Base-by-base conservation (phyloP, 1,140 invertebrate genomes). In the Drosophila bocqueti region DNA sequence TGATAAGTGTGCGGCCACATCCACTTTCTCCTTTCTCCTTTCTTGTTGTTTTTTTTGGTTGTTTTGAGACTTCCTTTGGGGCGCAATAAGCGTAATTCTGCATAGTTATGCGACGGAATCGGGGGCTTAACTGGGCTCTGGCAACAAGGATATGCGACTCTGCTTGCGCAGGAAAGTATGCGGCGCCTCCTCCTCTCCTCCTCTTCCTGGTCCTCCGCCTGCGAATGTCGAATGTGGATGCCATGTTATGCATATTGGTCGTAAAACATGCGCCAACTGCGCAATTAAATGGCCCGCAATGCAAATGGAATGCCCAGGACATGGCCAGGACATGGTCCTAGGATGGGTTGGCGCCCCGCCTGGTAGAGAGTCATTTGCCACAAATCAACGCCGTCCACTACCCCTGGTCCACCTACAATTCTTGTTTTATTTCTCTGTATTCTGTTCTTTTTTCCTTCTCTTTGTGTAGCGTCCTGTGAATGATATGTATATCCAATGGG, bases 261-360 rank as follows among this genome's bases (percentile, higher is more conserved):
- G 79, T 86, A 86, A 86, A 87, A 83, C 76, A 87, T 87, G 83
- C 63, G 59, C 62, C 79, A 86, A 83, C 81, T 87, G 79, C 76
- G 76, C 83, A 87, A 86, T 86, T 86, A 87, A 86, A 87, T 87
- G 79, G 65, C 65, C 64, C 74, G 73, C 74, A 76, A 76, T 76
- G 73, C 73, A 76, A 76, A 76, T 76, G 74, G 62, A 76, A 76
- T 76, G 74, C 40, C 69, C 47, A 58, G 73, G 71, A 76, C 71
- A 57, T 65, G 73, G 66, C 42, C 55, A 45, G 64, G 71, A 62
- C 46, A 55, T 71, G 50, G 43, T 34, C n/a, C 59, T 21, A 54
- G 43, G 24, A 10, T 47, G 43, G 36, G 66, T 16, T 8, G 8
- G 2, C 15, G 15, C 29, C 29, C 15, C 21, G 46, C 13, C 21